Conservation (phyloP, 2,797 vertebrate genomes). For the Catostomus latipinnis region DNA sequence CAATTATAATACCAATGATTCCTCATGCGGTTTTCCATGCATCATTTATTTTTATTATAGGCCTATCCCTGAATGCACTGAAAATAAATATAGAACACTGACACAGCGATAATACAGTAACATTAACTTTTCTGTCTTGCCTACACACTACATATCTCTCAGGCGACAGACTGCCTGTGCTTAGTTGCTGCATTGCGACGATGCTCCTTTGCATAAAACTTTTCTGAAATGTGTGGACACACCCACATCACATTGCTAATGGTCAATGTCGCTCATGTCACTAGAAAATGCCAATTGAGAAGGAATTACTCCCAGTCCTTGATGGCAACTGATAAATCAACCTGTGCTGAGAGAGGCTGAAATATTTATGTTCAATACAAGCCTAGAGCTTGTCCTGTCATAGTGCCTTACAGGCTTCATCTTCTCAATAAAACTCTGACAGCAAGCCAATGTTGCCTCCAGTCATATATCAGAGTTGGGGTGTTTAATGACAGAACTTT, state of each 20-base stretch:
- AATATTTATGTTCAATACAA: constrained; percentile 35
- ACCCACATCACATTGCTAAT: not conserved
- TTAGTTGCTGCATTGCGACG: no score
- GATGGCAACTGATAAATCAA: not conserved
- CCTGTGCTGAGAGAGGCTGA: constrained; percentile 15
- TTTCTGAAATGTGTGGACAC: not conserved
- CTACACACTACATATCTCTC: no score
- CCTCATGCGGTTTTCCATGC: no score
- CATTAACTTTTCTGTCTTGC: no score
- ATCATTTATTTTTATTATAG: no score
- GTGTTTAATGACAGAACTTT: constrained; percentile 29
- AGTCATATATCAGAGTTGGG: constrained; percentile 18
- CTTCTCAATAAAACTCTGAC: constrained; percentile 40
- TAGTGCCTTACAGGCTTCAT: constrained; percentile 46
- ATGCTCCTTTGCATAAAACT: constrained; percentile 21
- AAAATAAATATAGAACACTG: no score
- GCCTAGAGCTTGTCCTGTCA: constrained; percentile 41
- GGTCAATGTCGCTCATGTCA: not conserved
- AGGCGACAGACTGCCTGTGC: no score
- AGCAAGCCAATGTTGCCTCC: constrained; percentile 28
- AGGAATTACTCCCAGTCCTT: not conserved
- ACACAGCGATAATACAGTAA: no score
- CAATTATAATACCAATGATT: no score
- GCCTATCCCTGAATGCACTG: no score
- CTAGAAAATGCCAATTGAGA: not conserved